These are phyloP conservation scores for Sibirionetta formosa DNA, from an alignment of 2,797 vertebrate species.

Conservation along the genomic window DNA sequence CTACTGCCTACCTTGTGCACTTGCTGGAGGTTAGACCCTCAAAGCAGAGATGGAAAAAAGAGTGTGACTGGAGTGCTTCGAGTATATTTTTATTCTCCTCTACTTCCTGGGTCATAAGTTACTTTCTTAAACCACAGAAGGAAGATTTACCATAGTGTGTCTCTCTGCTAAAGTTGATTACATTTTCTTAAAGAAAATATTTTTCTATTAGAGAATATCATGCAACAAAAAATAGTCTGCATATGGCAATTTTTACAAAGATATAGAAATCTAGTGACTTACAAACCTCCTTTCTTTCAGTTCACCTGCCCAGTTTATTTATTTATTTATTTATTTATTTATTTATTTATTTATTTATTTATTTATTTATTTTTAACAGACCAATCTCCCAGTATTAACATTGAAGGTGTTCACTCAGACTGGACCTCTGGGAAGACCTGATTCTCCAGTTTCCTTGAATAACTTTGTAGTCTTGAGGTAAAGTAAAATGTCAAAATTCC, in stretches of 20 bases:
- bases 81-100: neutral
- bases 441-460: neutral
- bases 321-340: too few relatives aligned
- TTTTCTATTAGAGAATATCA: neutral
- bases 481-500: neutral
- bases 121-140: neutral
- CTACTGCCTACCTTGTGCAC: neutral
- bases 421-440: neutral
- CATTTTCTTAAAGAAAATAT: neutral
- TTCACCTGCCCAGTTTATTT: neutral
- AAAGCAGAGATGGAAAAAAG: constrained; percentile 16
- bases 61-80: neutral
- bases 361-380: neutral
- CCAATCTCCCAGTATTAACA: rapidly evolving
- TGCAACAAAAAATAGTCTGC: neutral
- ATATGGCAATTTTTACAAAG: neutral
- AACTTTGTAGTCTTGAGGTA: neutral
- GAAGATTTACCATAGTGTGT: neutral
- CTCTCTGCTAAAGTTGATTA: neutral
- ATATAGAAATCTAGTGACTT: neutral
- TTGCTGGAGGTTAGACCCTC: constrained; percentile 10
- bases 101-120: neutral
- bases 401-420: neutral
- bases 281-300: neutral
- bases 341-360: too few relatives aligned